Evolutionary conservation across 1,140 invertebrate species (phyloP).

Genomic region (Lutraria rhynchaena): DNA sequence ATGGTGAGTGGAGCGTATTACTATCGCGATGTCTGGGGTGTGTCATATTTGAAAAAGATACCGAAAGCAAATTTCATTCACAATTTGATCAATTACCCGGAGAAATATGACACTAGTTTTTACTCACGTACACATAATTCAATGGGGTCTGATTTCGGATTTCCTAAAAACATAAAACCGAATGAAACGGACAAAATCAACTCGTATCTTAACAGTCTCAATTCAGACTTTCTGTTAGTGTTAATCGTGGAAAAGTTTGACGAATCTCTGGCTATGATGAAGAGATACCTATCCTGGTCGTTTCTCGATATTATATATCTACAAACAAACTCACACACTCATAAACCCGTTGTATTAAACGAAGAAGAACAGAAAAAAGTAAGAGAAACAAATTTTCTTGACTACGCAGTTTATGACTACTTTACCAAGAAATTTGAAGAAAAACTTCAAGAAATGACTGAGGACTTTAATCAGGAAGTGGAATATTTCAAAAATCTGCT

Average conservation of each 20-base stretch:
- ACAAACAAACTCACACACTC: conserved; percentile 38
- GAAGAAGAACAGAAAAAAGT: conserved; percentile 28
- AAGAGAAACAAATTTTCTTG: conserved; percentile 15
- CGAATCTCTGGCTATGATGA: conserved; percentile 83
- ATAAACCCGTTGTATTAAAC: background rate
- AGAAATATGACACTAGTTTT: conserved; percentile 20
- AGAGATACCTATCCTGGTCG: conserved; percentile 83
- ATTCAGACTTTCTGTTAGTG: conserved; percentile 82
- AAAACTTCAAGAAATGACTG: conserved; percentile 23
- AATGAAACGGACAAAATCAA: conserved; percentile 20
- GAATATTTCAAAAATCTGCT: conserved; percentile 48
- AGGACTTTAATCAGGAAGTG: conserved; percentile 54
- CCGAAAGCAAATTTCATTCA: conserved; percentile 44
- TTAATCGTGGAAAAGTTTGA: conserved; percentile 84
- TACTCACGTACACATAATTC: conserved; percentile 32
- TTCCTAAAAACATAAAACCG: background rate
- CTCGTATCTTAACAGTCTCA: conserved; percentile 45
- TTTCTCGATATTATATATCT: conserved; percentile 79
- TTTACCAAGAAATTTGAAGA: conserved; percentile 50
- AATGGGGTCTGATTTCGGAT: conserved; percentile 42
- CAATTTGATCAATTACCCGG: conserved; percentile 34
- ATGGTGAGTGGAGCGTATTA: conserved; percentile 66
- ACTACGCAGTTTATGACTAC: conserved; percentile 63
- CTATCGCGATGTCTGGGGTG: conserved; percentile 41
- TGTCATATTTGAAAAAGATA: conserved; percentile 38